Percentiles rank a stretch among this genome's conserved stretches.
Conservation (phyloP, 1,140 invertebrate species). For the Euglossa dilemma region DNA sequence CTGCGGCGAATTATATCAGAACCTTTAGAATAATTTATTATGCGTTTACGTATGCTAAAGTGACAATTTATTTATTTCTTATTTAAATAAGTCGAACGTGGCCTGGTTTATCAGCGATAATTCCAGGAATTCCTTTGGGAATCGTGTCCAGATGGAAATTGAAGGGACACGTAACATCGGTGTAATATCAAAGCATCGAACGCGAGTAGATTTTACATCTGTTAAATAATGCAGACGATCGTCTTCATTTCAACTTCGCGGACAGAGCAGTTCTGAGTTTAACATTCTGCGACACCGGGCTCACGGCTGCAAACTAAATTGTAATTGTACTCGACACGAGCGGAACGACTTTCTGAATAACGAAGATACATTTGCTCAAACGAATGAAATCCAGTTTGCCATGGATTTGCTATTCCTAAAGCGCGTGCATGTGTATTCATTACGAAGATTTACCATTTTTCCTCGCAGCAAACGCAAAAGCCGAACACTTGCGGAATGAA, state of each 20-base stretch:
- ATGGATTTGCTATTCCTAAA: neutral
- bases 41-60: no score
- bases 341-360: constrained; percentile 3
- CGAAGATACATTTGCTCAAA: neutral
- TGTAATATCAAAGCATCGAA: neutral
- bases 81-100: no score
- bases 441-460: neutral
- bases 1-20: no score
- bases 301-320: neutral
- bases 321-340: neutral
- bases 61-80: no score
- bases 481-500: no score
- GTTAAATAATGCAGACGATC: neutral
- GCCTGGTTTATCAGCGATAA: no score
- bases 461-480: no score
- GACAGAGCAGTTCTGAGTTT: neutral
- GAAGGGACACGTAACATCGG: no score
- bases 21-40: no score
- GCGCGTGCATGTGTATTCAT: neutral
- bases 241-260: neutral
- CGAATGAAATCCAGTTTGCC: neutral
- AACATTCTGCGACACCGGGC: neutral
- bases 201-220: neutral
- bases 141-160: no score
- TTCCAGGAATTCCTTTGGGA: no score